These are phyloP conservation scores for Euspilapteryx auroguttella DNA, from an alignment of 2,888 invertebrate species.

Conservation along the genomic window DNA sequence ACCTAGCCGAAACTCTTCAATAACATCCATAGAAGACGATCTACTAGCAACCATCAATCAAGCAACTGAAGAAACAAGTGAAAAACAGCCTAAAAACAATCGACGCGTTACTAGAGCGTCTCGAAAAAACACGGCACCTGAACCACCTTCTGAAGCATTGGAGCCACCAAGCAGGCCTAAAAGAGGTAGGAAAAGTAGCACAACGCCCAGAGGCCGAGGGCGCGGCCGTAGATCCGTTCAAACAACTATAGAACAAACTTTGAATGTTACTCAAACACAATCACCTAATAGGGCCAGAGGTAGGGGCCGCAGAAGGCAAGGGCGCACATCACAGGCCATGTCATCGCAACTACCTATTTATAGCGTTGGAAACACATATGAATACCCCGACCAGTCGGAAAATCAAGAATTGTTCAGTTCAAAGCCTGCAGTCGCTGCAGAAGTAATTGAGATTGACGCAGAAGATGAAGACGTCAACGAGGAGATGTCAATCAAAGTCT, in stretches of 20 bases:
- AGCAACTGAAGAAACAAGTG: too few species aligned
- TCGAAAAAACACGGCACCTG: too few species aligned
- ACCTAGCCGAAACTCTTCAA: too few species aligned
- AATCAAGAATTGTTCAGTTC: conserved; percentile 21
- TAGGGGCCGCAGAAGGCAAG: neutral
- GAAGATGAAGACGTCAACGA: conserved; percentile 33
- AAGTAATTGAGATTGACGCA: conserved; percentile 13
- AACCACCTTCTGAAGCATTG: neutral
- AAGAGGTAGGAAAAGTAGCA: conserved; percentile 3
- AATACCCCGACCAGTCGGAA: conserved; percentile 28
- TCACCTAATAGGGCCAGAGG: too few species aligned
- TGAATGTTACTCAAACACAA: too few species aligned
- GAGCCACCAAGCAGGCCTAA: neutral
- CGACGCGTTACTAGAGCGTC: too few species aligned
- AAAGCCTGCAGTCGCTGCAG: conserved; percentile 9
- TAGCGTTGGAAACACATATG: conserved; percentile 33
- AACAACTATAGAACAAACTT: conserved; percentile 1
- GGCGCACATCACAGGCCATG: neutral
- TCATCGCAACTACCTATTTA: conserved; percentile 12
- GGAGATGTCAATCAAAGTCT: conserved; percentile 43
- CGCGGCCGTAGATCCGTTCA: conserved; percentile 8
- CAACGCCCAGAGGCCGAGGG: conserved; percentile 5
- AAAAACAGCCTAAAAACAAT: too few species aligned
- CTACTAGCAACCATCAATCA: too few species aligned
- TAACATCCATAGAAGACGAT: too few species aligned